A percentile compares a stretch with the other conserved stretches of the same genome.
These are phyloP conservation scores for Hydraecia micacea DNA, from an alignment of 2,888 invertebrate genomes.

Conservation along the genomic window DNA sequence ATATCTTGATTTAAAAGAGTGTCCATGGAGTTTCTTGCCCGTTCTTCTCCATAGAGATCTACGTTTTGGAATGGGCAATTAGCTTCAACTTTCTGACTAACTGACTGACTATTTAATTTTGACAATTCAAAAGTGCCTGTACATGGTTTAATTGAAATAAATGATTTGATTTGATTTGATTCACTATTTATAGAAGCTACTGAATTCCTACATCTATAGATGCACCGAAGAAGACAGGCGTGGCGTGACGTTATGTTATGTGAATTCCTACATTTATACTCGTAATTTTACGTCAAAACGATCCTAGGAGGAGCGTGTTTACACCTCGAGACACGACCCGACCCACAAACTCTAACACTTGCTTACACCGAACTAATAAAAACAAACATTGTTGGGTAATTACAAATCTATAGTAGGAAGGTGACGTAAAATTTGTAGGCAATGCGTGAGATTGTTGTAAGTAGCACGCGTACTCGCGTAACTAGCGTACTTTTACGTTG, in stretches of 20 bases:
- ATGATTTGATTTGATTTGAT: no score
- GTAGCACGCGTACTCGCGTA: slow-evolving; percentile 29
- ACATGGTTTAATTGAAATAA: no score
- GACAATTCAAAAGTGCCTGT: no score
- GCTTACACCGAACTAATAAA: slow-evolving; percentile 14
- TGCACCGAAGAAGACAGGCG: background rate
- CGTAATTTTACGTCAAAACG: background rate
- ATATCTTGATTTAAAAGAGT: no score
- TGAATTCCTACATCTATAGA: background rate
- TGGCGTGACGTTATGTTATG: background rate
- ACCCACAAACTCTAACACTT: background rate
- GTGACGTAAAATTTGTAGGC: slow-evolving; percentile 30
- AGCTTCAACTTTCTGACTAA: no score
- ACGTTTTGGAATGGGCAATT: no score
- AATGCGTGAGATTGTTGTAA: slow-evolving; percentile 44
- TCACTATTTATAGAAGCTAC: background rate
- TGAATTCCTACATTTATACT: background rate
- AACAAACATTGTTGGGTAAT: slow-evolving; percentile 30
- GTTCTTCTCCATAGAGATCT: no score
- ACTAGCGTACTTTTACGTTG: background rate
- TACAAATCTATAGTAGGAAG: slow-evolving; percentile 23
- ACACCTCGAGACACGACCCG: background rate
- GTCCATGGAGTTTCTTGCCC: no score
- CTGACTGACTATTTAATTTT: no score
- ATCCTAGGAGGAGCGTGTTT: background rate